These are phyloP conservation scores for Clarias platycephalus DNA, from an alignment of 2,797 vertebrate species.

Conservation along the genomic window DNA sequence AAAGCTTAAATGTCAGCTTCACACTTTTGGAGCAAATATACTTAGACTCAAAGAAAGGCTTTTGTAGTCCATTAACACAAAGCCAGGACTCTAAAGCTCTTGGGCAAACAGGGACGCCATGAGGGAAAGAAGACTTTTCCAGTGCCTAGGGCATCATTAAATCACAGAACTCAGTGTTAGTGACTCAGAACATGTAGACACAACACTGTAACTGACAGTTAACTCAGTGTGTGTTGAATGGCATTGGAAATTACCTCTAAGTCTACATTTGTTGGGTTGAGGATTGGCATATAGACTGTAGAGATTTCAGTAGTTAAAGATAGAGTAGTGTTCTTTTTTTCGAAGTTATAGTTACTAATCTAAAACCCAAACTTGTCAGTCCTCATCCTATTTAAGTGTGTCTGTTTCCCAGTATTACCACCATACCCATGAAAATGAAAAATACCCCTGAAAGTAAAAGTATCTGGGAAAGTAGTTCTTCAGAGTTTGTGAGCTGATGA, in stretches of 20 bases:
- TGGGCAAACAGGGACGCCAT: constrained; percentile 66
- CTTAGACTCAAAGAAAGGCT: not conserved
- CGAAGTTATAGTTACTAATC: not conserved
- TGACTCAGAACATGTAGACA: constrained; percentile 14
- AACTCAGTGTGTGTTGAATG: not conserved
- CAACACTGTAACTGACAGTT: constrained; percentile 20
- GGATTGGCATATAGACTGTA: not conserved
- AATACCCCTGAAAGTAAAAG: not conserved
- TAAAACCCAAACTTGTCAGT: not conserved
- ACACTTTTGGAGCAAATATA: not conserved
- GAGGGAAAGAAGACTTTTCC: constrained; percentile 62
- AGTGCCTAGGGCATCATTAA: constrained; percentile 12
- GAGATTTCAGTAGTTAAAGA: not conserved
- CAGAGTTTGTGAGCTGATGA: not conserved
- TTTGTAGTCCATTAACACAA: constrained; percentile 57
- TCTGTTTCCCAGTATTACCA: no score
- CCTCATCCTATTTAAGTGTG: not conserved
- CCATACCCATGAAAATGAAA: not conserved
- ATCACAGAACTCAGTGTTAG: not conserved
- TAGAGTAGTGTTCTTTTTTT: not conserved
- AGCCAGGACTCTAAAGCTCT: constrained; percentile 65
- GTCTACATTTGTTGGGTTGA: not conserved
- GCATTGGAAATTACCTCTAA: not conserved
- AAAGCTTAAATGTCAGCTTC: not conserved
- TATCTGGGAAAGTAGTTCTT: not conserved